These are phyloP conservation scores for Drosophila sechellia DNA, from an alignment of 1,140 invertebrate genomes.

Conservation along the genomic window DNA sequence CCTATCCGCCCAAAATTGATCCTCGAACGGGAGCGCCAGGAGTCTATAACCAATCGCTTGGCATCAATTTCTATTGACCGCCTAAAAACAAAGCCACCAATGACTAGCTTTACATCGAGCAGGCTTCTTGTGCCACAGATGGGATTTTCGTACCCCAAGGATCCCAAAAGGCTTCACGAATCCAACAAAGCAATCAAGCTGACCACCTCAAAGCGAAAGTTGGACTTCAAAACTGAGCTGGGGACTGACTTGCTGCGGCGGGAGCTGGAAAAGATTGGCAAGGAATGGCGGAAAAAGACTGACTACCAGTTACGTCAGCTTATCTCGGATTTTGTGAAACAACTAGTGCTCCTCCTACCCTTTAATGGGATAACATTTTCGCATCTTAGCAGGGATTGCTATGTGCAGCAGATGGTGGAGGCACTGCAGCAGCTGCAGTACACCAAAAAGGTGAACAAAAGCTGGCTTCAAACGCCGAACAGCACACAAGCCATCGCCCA, in stretches of 20 bases:
- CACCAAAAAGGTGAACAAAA: slow-evolving; percentile 24
- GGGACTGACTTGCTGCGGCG: slow-evolving; percentile 1
- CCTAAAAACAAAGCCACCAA: slow-evolving; percentile 5
- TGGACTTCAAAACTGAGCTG: slow-evolving; percentile 11
- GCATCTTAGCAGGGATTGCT: slow-evolving; percentile 17
- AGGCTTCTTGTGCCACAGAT: slow-evolving; percentile 25
- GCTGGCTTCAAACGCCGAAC: slow-evolving; percentile 31
- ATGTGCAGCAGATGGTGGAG: slow-evolving; percentile 25
- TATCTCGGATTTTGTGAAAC: slow-evolving; percentile 45
- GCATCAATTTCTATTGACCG: slow-evolving; percentile 20
- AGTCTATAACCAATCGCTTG: background rate
- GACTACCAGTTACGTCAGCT: slow-evolving; percentile 23
- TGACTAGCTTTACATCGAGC: slow-evolving; percentile 8
- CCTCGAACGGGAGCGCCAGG: slow-evolving; percentile 17
- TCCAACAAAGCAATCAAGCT: slow-evolving; percentile 2
- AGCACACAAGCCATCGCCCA: slow-evolving; percentile 6
- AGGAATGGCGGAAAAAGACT: slow-evolving; percentile 10
- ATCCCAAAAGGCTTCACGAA: background rate
- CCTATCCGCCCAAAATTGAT: slow-evolving; percentile 31
- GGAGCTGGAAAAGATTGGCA: slow-evolving; percentile 24
- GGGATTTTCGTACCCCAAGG: slow-evolving; percentile 44
- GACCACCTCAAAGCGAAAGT: slow-evolving; percentile 34
- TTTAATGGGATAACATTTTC: slow-evolving; percentile 2
- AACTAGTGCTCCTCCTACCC: slow-evolving; percentile 28
- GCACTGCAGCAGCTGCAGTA: slow-evolving; percentile 44